These are phyloP conservation scores for Rhinoraja longicauda DNA, from an alignment of 2,797 vertebrate species.

Conservation along the genomic window DNA sequence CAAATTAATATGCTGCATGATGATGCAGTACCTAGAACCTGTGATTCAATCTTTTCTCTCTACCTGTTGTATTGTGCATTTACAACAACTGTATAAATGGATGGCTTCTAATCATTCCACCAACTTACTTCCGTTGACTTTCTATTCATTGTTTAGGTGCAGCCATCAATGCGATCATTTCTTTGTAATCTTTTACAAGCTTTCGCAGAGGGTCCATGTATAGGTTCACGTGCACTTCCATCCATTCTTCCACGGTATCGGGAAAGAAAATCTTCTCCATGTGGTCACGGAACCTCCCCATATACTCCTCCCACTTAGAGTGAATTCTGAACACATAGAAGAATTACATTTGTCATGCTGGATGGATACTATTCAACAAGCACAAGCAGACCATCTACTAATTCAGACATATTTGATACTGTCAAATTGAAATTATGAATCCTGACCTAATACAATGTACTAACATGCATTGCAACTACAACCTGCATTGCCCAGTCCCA, in stretches of 20 bases:
- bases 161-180: conserved; percentile 54
- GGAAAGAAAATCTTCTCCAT: conserved; percentile 59
- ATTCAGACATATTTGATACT: not conserved
- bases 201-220: conserved; percentile 56
- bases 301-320: conserved; percentile 56
- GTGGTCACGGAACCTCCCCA: conserved; percentile 50
- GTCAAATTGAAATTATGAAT: not conserved
- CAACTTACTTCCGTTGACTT: not conserved
- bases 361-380: not conserved
- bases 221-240: conserved; percentile 62
- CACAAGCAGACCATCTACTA: not conserved
- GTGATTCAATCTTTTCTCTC: not conserved
- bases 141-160: conserved; percentile 48
- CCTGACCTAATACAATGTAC: not conserved
- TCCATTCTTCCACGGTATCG: conserved; percentile 65
- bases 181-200: conserved; percentile 54
- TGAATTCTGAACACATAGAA: conserved; percentile 49
- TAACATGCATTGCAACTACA: not conserved
- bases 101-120: not conserved
- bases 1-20: not conserved
- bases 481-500: too few species aligned
- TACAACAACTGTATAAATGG: not conserved
- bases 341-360: not conserved
- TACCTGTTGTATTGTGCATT: not conserved
- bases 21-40: not conserved